Evolutionary conservation across 2,888 invertebrate genomes (phyloP).

Genomic region (Epistrophella euchroma): DNA sequence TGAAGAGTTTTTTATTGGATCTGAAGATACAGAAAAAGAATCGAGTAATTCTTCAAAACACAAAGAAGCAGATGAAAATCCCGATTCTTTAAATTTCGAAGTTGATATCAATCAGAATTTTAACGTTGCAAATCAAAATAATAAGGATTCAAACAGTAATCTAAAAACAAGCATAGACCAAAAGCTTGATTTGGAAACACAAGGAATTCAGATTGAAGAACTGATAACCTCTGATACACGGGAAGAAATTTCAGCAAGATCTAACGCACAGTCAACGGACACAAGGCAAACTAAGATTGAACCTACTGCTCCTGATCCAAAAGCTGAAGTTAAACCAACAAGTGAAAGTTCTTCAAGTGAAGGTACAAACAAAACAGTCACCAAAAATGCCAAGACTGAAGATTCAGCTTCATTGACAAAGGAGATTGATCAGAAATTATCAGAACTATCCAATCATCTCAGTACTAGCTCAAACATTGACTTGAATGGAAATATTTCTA

Average conservation of each 20-base stretch:
- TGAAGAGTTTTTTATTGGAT: not conserved
- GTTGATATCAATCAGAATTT: conserved; percentile 23
- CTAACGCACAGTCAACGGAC: conserved; percentile 12
- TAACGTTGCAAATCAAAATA: not conserved
- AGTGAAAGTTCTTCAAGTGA: conserved; percentile 5
- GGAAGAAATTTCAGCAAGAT: not conserved
- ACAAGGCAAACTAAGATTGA: conserved; percentile 32
- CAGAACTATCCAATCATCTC: conserved; percentile 55
- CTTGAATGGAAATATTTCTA: conserved; percentile 61
- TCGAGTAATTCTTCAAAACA: not conserved
- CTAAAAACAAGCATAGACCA: not conserved
- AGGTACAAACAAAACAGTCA: conserved; percentile 5
- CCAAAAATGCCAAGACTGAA: conserved; percentile 60
- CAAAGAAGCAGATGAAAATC: not conserved
- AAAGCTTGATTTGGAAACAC: not conserved
- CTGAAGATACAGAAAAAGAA: not conserved
- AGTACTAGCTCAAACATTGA: conserved; percentile 42
- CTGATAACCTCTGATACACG: not conserved
- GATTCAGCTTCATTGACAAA: conserved; percentile 58
- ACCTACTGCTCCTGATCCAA: conserved; percentile 22
- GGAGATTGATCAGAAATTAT: conserved; percentile 66
- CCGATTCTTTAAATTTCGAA: not conserved
- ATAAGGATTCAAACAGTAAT: not conserved
- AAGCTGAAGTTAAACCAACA: not conserved
- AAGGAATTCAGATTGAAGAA: not conserved